A percentile compares a stretch with the other conserved stretches of the same genome.
Conservation (phyloP, 2,797 vertebrate species). For the Phataginus tetradactyla region DNA sequence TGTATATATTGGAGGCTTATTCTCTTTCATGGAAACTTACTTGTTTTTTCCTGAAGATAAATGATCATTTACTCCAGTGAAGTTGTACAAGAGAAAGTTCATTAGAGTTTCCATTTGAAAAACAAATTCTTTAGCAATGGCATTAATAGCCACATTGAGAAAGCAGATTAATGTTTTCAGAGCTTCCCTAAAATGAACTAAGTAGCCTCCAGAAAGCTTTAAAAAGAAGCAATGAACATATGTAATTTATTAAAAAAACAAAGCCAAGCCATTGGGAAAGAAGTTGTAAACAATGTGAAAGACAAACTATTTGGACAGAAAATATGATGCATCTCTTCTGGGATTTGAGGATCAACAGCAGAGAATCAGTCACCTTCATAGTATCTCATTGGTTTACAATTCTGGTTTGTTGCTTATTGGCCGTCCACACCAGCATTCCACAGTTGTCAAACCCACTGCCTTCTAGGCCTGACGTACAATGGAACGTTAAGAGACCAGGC, state of each 20-base stretch:
- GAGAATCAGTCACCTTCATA: neutral
- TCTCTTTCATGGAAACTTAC: neutral
- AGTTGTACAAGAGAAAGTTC: neutral
- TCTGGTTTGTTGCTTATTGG: neutral
- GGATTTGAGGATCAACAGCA: neutral
- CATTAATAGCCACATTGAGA: constrained; percentile 56
- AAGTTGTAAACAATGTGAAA: constrained; percentile 73
- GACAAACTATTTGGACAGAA: constrained; percentile 66
- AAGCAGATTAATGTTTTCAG: constrained; percentile 66
- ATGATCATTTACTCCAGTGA: neutral
- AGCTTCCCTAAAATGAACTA: constrained; percentile 71
- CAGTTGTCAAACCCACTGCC: neutral
- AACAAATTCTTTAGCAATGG: neutral
- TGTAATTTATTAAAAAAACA: constrained; percentile 75
- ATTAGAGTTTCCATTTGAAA: neutral
- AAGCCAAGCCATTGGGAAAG: constrained; percentile 64
- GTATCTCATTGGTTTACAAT: neutral
- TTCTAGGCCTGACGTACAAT: neutral
- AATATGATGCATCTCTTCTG: neutral
- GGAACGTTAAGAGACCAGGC: neutral
- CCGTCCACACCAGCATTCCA: neutral
- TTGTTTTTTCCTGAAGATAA: constrained; percentile 48
- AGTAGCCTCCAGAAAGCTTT: constrained; percentile 79
- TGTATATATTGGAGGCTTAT: neutral
- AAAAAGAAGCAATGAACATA: constrained; percentile 66